phyloP scores from a whole-genome alignment of 2,888 invertebrate genomes.

The Caenorhabditis zanzibari region DNA sequence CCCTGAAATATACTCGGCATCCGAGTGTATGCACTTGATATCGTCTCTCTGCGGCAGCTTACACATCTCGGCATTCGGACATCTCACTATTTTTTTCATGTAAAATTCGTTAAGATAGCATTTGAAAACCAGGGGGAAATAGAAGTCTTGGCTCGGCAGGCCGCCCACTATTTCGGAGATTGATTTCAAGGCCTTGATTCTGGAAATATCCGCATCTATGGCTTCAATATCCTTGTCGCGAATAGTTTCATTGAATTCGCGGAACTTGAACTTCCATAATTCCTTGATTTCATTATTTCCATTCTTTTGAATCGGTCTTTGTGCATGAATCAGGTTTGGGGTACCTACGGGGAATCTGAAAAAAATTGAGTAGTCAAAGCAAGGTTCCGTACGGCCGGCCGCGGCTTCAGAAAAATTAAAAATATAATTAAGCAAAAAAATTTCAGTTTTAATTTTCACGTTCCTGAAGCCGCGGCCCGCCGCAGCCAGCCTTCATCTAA shows the following conservation, averaged over 20 bases:
- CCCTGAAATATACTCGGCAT: conserved; percentile 47
- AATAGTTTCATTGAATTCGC: conserved; percentile 40
- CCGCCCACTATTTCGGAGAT: background rate
- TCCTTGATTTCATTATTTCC: conserved; percentile 11
- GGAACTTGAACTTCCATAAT: conserved; percentile 40
- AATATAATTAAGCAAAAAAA: too few species aligned
- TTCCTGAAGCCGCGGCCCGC: too few species aligned
- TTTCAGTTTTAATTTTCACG: too few species aligned
- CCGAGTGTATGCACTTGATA: conserved; percentile 24
- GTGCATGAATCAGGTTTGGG: conserved; percentile 35
- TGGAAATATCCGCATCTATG: conserved; percentile 28
- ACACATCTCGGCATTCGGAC: conserved; percentile 54
- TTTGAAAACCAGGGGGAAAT: conserved; percentile 38
- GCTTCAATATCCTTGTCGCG: conserved; percentile 16
- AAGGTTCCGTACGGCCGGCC: too few species aligned
- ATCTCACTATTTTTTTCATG: background rate
- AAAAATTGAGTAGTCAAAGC: too few species aligned
- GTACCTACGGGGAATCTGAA: background rate
- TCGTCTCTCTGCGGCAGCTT: conserved; percentile 32
- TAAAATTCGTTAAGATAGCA: conserved; percentile 49
- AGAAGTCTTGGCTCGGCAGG: conserved; percentile 36
- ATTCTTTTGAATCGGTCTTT: conserved; percentile 39
- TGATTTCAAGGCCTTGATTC: background rate
- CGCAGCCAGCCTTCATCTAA: too few species aligned
- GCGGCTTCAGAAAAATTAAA: background rate